These are phyloP conservation scores for Yoshiicerus persimilis DNA, from an alignment of 1,140 invertebrate species.

Conservation along the genomic window DNA sequence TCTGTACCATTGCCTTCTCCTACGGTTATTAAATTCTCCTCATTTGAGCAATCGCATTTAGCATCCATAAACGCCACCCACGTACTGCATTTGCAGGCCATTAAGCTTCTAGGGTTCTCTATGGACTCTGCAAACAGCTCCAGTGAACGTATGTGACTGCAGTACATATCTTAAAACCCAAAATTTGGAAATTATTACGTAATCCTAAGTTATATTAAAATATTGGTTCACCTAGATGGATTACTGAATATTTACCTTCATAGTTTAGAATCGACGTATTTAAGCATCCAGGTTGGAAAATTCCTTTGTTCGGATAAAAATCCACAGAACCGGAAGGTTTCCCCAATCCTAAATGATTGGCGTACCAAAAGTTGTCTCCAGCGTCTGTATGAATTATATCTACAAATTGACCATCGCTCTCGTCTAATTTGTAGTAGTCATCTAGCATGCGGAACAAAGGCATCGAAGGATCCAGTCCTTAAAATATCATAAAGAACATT, in stretches of 20 bases:
- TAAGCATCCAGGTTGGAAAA: constrained; percentile 38
- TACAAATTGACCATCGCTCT: constrained; percentile 53
- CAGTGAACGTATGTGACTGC: constrained; percentile 27
- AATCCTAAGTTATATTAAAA: too few relatives aligned
- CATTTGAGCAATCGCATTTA: constrained; percentile 11
- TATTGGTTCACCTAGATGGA: too few relatives aligned
- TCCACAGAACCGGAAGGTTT: constrained; percentile 51
- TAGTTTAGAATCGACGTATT: not conserved
- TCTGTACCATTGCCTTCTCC: not conserved
- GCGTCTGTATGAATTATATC: constrained; percentile 56
- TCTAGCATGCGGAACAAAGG: constrained; percentile 56
- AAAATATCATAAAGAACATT: not conserved
- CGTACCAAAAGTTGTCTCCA: constrained; percentile 39
- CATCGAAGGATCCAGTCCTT: constrained; percentile 53
- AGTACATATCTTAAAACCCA: not conserved
- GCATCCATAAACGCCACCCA: not conserved
- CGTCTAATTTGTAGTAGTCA: constrained; percentile 54
- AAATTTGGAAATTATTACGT: too few relatives aligned
- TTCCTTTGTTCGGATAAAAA: constrained; percentile 52
- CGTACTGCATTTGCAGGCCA: constrained; percentile 22
- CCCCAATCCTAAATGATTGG: constrained; percentile 49
- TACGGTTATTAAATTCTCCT: not conserved
- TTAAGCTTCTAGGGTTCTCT: not conserved
- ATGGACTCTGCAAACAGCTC: constrained; percentile 24
- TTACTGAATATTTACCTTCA: not conserved